Evolutionary conservation across 1,140 invertebrate species (phyloP).

Genomic region (Calephelis virginiensis): DNA sequence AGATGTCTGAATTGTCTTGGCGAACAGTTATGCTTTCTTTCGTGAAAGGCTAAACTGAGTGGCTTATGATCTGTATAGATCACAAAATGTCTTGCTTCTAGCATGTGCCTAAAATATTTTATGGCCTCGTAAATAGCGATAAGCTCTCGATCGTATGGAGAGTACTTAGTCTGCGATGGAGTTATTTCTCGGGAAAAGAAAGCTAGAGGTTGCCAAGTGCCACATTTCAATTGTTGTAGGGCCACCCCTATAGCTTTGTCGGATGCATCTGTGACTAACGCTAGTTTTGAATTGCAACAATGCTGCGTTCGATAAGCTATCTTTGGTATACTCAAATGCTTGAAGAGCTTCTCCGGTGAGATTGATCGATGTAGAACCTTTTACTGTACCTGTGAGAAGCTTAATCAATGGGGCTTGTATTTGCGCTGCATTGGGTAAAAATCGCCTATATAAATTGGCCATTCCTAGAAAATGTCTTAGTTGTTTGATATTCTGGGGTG

Average conservation of each 20-base stretch:
- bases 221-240: background rate
- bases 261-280: background rate
- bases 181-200: background rate
- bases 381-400: background rate
- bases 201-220: background rate
- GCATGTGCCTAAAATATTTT: conserved; percentile 10
- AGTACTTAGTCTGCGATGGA: background rate
- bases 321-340: background rate
- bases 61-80: conserved; percentile 1
- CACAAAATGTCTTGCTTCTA: conserved; percentile 1
- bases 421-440: background rate
- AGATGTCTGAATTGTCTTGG: too few relatives aligned
- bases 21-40: conserved; percentile 9
- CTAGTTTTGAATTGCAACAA: background rate
- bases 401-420: background rate
- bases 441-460: conserved; percentile 1
- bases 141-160: background rate
- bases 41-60: conserved; percentile 1
- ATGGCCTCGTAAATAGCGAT: conserved; percentile 1
- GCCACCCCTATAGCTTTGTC: background rate
- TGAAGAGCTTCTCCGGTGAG: background rate
- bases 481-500: conserved; percentile 2
- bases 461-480: background rate
- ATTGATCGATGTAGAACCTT: background rate
- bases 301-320: background rate